Evolutionary conservation across 2,888 invertebrate genomes (phyloP), one percentile per base, ranked within the genome.

Genomic region (Tetragonula carbonaria): DNA sequence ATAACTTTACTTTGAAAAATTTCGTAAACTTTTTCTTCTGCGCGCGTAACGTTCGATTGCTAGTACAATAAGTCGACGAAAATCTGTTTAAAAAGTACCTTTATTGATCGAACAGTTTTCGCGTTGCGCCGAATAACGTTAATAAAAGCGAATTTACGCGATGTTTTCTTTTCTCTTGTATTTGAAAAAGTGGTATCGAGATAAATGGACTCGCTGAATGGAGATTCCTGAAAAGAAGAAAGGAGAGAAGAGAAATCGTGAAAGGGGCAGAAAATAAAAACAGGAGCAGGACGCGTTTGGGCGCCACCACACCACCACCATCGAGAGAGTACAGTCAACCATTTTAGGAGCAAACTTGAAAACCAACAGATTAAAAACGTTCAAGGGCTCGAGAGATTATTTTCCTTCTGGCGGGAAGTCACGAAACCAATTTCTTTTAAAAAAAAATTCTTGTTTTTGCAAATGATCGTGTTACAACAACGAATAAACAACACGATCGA

Each of bases 311-410:
- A 3, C 33, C 33, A 33, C 3, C 33, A 73, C 38, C 5, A 53
- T 53, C 59, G 78, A 68, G 28, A 28, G 70, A 68, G 72, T 68
- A 16, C 57, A 28, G 11, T 45, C 11, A 53, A 53, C 71, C 71
- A 59, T 84, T 84, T 84, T 78, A 68, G 68, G 28, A 28, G 45
- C 74, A 67, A 75, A 85, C 85, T 65, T n/a, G 63, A 80, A 84
- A 86, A 86, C 73, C 72, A 83, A 84, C 76, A 78, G 84, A 87
- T 86, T 84, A 28, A 87, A 87, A 86, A 74, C 79, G 77, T 76
- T 73, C 81, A 81, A 80, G 80, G 79, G 71, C 76, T 75, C 80
- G 78, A 85, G 78, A 85, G 85, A 82, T 75, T 80, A 65, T 82
- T 65, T 51, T 62, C 59, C 6, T 66, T 0, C 38, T 38, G 45